Base-by-base conservation (phyloP, 2,888 invertebrate species). In the Panzeria rudis region DNA sequence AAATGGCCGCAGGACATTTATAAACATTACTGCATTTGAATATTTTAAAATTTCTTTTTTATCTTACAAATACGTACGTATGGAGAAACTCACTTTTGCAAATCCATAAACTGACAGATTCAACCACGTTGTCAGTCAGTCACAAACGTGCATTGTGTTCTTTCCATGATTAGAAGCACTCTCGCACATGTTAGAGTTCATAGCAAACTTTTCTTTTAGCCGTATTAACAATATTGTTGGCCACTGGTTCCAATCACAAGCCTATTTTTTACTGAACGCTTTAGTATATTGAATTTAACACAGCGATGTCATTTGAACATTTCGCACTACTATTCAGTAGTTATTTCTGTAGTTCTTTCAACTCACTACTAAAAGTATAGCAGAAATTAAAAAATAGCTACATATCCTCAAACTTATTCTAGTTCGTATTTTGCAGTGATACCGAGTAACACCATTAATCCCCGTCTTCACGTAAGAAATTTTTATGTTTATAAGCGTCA, bases 1-100 rank as follows among this genome's bases (percentile, higher is more conserved):
- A 89, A 89, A 87, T 79, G 72, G 88, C 90, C 89, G 68, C 80
- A 68, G 89, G 90, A 87, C 72, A 69, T 88, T 88, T 86, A 54
- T 87, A 89, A 89, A 89, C 90, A 89, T 89, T 88, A 81, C 77
- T 83, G 47, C 69, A 86, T 86, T 83, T 86, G 86, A 84, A 83
- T 86, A 86, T 81, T 81, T 69, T 71, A 77, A 80, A 84, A 47
- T 38, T 69, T 83, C n/a, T 47, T 78, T 54, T 73, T 71, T 80
- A 73, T 69, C 76, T 59, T 56, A 69, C 59, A 50, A 61, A 72
- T 38, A 25, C 15, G 25, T 59, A 20, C 11, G 35, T n/a, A 76
- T 76, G 62, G 29, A 76, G 29, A 52, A 76, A 82, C 47, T 47
- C 29, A 66, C 25, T 78, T 69, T 64, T 79, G 50, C 76, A 84